Evolutionary conservation across 2,113 vertebrate genomes (phyloP), one percentile per base, ranked within the genome.

Genomic region (zebrafish (Danio rerio)): DNA sequence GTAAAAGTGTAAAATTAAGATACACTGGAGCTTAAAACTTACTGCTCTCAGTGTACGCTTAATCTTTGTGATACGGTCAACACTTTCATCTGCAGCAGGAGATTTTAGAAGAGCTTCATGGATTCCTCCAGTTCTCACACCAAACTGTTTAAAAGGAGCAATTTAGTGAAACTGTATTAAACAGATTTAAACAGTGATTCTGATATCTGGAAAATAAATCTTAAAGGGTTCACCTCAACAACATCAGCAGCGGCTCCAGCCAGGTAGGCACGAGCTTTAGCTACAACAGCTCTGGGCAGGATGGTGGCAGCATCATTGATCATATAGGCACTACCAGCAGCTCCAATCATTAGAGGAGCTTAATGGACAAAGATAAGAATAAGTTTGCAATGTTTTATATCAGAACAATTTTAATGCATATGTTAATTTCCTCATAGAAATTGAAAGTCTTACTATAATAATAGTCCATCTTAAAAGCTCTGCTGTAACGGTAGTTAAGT

Each of bases 281-380:
- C 88, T 58, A 95, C 84, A 45, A 96, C 5, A 80, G 91, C 86
- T 88, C 88, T 93, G 43, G 96, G 96, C 71, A 96, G 81, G 82
- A 95, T 84, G 0, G 92, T 93, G 87, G 90, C 91, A 45, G 92
- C 95, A 80, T 94, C 94, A 75, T 96, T 96, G 88, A 97, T 93
- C 69, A 94, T 42, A 80, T 92, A 93, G 74, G 93, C 79, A 56
- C 90, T 94, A 49, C 88, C 92, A 83, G 94, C 87, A 89, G 91
- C 93, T 84, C 95, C 96, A 56, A 91, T 20, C 92, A 94, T 95
- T n/a, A 93, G 85, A 58, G 90, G 85, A 85, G 81, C 95, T 96
- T 80, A 9, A 65, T 52, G 49, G 49, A 52, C 49, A 52, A 52
- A 52, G 49, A 11, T 7, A 52, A 52, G 49, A 9, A 52, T 52